phyloP scores from a whole-genome alignment of 2,113 vertebrate genomes.

The Psophia crepitans region DNA sequence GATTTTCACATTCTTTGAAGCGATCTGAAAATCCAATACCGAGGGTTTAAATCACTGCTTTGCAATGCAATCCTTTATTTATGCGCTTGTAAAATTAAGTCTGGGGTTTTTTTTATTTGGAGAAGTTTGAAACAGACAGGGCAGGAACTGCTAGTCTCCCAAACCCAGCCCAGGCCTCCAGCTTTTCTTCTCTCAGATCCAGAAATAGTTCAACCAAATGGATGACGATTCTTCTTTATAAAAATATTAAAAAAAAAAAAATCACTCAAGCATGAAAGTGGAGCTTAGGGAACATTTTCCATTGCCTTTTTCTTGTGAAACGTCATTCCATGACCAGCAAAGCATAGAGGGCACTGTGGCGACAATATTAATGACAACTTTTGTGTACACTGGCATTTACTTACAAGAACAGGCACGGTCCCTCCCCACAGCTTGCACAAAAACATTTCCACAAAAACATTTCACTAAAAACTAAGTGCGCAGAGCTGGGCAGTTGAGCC shows the following conservation, averaged over 20 bases:
- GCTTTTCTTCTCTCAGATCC: background rate
- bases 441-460: background rate
- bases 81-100: background rate
- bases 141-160: background rate
- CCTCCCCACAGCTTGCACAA: background rate
- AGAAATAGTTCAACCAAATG: background rate
- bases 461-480: background rate
- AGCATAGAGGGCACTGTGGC: background rate
- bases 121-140: background rate
- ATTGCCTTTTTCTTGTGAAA: background rate
- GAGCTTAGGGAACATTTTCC: constrained; percentile 48
- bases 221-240: background rate
- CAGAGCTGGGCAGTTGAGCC: background rate
- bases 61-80: background rate
- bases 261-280: background rate
- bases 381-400: background rate
- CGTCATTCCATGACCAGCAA: background rate
- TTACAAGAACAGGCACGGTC: background rate
- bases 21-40: rapidly evolving
- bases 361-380: background rate
- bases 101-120: background rate
- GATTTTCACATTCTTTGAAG: background rate
- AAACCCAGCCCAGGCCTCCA: background rate
- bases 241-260: background rate
- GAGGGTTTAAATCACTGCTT: background rate